phyloP scores from a whole-genome alignment of 2,888 invertebrate species.

The Archaeoteleia sp. region DNA sequence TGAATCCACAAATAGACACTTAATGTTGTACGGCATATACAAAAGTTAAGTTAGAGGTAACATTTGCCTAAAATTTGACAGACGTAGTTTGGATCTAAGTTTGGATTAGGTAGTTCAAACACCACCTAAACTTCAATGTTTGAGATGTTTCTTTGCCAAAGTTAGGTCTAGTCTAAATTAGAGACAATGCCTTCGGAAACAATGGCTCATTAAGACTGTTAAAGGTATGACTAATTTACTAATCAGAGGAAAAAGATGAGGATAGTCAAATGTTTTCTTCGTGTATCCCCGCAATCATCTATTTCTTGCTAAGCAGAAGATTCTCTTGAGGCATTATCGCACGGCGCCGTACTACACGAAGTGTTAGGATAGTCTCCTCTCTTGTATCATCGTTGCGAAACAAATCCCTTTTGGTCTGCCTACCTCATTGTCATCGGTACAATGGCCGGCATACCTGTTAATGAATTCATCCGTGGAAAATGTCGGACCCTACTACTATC shows the following conservation, averaged over 20 bases:
- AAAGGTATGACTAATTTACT: too few species aligned
- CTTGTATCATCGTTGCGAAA: constrained; percentile 48
- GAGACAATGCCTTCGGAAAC: too few species aligned
- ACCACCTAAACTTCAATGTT: too few species aligned
- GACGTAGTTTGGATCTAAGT: too few species aligned
- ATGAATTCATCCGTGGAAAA: constrained; percentile 56
- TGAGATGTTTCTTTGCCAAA: too few species aligned
- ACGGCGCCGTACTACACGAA: constrained; percentile 20
- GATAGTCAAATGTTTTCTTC: constrained; percentile 26
- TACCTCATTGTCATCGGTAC: constrained; percentile 55
- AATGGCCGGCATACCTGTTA: constrained; percentile 55
- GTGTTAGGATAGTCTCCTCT: constrained; percentile 31
- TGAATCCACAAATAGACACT: too few species aligned
- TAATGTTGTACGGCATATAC: too few species aligned
- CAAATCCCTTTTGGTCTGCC: constrained; percentile 56
- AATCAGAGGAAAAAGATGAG: constrained; percentile 12
- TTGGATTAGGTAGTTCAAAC: too few species aligned
- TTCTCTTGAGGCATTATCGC: constrained; percentile 35
- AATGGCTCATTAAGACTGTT: too few species aligned
- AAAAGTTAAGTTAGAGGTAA: too few species aligned
- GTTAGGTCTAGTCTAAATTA: too few species aligned
- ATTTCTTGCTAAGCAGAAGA: constrained; percentile 18
- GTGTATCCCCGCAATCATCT: constrained; percentile 13
- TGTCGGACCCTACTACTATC: constrained; percentile 47
- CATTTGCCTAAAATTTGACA: too few species aligned